These are phyloP conservation scores for Sinodicranocentrus sp. DNA, from an alignment of 2,888 invertebrate species.

Conservation along the genomic window DNA sequence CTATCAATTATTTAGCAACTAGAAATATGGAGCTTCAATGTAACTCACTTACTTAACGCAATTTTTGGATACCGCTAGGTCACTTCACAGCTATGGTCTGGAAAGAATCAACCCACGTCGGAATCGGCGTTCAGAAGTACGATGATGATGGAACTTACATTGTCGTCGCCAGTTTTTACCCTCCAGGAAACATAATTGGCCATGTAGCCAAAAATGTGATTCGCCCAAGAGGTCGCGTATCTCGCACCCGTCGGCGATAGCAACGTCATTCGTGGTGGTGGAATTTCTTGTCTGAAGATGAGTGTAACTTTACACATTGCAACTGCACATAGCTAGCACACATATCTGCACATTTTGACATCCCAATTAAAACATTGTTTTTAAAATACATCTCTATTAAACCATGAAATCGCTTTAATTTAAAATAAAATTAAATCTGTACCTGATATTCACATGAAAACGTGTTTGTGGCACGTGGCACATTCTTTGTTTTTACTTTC, in stretches of 20 bases:
- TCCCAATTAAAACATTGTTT: no score
- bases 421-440: no score
- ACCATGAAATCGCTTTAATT: no score
- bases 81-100: constrained; percentile 55
- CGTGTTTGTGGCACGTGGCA: no score
- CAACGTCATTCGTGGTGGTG: no score
- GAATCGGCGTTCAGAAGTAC: constrained; percentile 41
- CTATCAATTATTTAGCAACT: background rate
- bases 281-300: no score
- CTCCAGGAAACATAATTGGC: constrained; percentile 56
- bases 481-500: no score
- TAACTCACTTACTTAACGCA: background rate
- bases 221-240: constrained; percentile 32
- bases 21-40: background rate
- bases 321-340: no score
- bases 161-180: constrained; percentile 47
- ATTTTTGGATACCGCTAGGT: constrained; percentile 11
- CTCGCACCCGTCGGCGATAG: constrained; percentile 18
- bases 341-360: no score
- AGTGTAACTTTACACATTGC: no score
- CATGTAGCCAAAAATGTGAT: constrained; percentile 49
- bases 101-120: constrained; percentile 50
- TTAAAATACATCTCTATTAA: no score
- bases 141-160: constrained; percentile 41
- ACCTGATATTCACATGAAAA: no score